Evolutionary conservation across 2,888 invertebrate species (phyloP).

Genomic region (Thecocarcelia acutangulata): DNA sequence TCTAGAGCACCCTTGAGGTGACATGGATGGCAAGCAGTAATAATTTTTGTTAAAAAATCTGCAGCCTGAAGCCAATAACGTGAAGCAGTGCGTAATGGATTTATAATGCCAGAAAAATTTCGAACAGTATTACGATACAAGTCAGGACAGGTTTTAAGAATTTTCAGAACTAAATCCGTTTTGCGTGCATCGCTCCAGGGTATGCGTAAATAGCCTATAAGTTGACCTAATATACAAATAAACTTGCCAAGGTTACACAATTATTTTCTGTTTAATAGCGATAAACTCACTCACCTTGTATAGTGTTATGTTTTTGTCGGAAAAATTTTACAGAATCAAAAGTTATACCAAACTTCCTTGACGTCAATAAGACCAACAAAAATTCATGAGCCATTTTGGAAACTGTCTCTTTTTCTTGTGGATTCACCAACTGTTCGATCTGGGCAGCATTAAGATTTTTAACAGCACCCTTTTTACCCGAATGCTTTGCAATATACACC

Average conservation of each 20-base stretch:
- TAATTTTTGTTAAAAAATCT: slow-evolving; percentile 75
- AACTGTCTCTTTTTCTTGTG: slow-evolving; percentile 82
- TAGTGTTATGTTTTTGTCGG: slow-evolving; percentile 77
- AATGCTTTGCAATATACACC: slow-evolving; percentile 79
- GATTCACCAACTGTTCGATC: slow-evolving; percentile 52
- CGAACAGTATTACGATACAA: slow-evolving; percentile 85
- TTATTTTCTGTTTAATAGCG: not conserved
- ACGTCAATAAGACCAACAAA: slow-evolving; percentile 88
- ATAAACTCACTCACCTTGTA: slow-evolving; percentile 73
- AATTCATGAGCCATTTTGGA: slow-evolving; percentile 85
- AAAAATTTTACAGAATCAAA: slow-evolving; percentile 85
- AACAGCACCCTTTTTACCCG: slow-evolving; percentile 29
- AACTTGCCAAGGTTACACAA: no score
- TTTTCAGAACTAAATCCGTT: slow-evolving; percentile 84
- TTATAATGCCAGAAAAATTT: slow-evolving; percentile 84
- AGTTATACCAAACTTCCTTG: slow-evolving; percentile 88
- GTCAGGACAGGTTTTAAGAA: slow-evolving; percentile 87
- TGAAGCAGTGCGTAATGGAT: slow-evolving; percentile 80
- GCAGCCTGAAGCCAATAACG: slow-evolving; percentile 72
- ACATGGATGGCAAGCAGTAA: slow-evolving; percentile 75
- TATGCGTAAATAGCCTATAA: slow-evolving; percentile 85
- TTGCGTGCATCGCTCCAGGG: slow-evolving; percentile 88
- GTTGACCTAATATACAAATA: slow-evolving; percentile 73
- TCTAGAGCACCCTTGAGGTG: slow-evolving; percentile 74
- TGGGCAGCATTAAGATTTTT: slow-evolving; percentile 3